Base-by-base conservation (phyloP, 2,888 invertebrate species). In the Limnephilus auricula region DNA sequence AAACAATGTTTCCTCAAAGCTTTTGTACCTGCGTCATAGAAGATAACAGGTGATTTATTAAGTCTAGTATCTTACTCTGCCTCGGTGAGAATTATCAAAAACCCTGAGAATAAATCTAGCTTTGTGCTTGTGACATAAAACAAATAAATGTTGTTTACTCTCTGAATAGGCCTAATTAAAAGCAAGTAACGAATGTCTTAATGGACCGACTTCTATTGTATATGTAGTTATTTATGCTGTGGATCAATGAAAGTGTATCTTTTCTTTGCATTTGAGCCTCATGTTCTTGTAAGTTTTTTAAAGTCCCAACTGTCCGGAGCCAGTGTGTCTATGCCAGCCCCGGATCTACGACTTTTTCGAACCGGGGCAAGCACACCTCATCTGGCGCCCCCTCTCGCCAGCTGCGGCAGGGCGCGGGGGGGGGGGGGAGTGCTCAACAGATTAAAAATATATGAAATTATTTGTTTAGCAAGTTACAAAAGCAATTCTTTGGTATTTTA, bases 31-130 rank as follows among this genome's bases (percentile, higher is more conserved):
- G 65, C 65, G 65, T 65, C 65, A 65, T 25, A 65, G 65, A 65
- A 65, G 65, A 65, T 65, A 65, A 65, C 25, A n/a, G 65, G 65
- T 65, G 65, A 65, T 65, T 65, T 65, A 65, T 65, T 25, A 65
- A 65, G 65, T 65, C 9, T 18, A 5, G 25, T 65, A 65, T 25
- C 65, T 65, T 65, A 5, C 25, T 65, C 25, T 2, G 65, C 65
- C 65, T 65, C n/a, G 9, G 65, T 65, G 65, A 25, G 65, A 25
- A 65, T 65, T 65, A 65, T 65, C 65, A 65, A 65, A n/a, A 65
- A 65, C 65, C 65, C 65, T 65, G 65, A 65, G n/a, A 65, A 65
- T 65, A 65, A 65, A 65, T 65, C 65, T 65, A 65, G 65, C 65
- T 65, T n/a, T 9, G 65, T n/a, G 9, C 65, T 65, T 65, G 65